Conservation (phyloP, 2,797 vertebrate species). For the Danio jaintianensis region DNA sequence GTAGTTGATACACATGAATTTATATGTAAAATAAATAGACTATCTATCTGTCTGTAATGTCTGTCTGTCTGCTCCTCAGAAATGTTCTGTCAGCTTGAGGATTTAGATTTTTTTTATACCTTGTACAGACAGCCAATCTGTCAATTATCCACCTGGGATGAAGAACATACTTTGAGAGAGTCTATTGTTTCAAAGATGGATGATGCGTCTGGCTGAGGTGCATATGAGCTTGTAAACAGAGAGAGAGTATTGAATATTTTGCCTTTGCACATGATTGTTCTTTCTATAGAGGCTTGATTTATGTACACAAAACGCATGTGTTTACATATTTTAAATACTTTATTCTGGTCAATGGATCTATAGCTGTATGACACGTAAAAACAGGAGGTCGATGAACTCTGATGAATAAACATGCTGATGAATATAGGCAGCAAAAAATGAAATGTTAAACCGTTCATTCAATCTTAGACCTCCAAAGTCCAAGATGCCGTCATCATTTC, state of each 20-base stretch:
- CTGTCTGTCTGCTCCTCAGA: not conserved
- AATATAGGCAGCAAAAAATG: constrained; percentile 39
- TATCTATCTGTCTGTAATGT: too few relatives aligned
- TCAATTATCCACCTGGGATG: constrained; percentile 63
- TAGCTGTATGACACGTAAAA: constrained; percentile 16
- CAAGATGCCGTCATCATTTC: constrained; percentile 59
- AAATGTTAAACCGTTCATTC: constrained; percentile 19
- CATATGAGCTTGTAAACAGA: constrained; percentile 34
- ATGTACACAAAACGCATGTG: constrained; percentile 25
- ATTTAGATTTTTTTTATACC: constrained; percentile 49
- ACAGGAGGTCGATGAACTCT: constrained; percentile 37
- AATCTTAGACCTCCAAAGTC: constrained; percentile 59
- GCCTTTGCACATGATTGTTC: constrained; percentile 41
- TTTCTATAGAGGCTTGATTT: constrained; percentile 26
- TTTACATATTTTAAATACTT: constrained; percentile 17
- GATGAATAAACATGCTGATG: constrained; percentile 38
- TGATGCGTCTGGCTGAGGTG: constrained; percentile 46
- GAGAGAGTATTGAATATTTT: constrained; percentile 32
- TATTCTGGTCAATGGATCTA: constrained; percentile 31
- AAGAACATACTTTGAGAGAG: constrained; percentile 46
- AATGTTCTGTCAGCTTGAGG: constrained; percentile 22
- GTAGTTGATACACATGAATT: too few relatives aligned
- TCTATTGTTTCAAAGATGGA: constrained; percentile 61
- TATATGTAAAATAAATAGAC: too few relatives aligned
- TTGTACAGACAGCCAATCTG: constrained; percentile 55